These are phyloP conservation scores for Anthonomus grandis DNA, from an alignment of 1,140 invertebrate genomes.

Conservation along the genomic window DNA sequence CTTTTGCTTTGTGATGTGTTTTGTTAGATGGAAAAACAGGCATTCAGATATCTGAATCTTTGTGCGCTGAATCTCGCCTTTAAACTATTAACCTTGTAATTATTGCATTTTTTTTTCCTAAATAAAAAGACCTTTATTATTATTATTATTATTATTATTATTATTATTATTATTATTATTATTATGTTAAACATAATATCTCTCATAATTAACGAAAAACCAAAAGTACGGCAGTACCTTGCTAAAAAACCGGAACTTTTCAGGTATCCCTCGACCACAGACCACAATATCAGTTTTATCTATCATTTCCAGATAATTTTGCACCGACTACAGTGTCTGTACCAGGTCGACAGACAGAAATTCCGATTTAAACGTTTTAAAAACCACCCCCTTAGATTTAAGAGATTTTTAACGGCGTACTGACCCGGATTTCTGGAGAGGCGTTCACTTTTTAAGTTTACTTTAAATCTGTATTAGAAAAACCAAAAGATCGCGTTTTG, in stretches of 20 bases:
- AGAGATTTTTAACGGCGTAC: slow-evolving; percentile 5
- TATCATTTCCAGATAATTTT: slow-evolving; percentile 26
- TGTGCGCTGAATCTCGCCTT: too few species aligned
- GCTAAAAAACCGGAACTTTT: slow-evolving; percentile 7
- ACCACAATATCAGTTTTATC: slow-evolving; percentile 24
- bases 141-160: too few species aligned
- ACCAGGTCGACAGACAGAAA: slow-evolving; percentile 21
- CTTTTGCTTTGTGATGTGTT: too few species aligned
- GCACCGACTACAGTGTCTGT: slow-evolving; percentile 18
- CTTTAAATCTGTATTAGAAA: slow-evolving; percentile 7
- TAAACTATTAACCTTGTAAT: too few species aligned
- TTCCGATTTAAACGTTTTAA: slow-evolving; percentile 22
- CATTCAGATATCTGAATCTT: too few species aligned
- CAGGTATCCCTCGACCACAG: slow-evolving; percentile 10
- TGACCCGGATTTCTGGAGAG: neutral
- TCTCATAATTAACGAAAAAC: neutral
- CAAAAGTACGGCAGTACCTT: slow-evolving; percentile 12
- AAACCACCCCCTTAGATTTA: slow-evolving; percentile 17
- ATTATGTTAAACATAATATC: neutral
- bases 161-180: too few species aligned
- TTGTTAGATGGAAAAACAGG: too few species aligned
- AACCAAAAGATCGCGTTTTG: neutral
- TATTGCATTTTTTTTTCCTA: too few species aligned
- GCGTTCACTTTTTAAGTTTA: slow-evolving; percentile 8
- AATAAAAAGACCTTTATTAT: too few species aligned